Percentiles rank a stretch among this genome's conserved stretches.
Evolutionary conservation across 1,140 invertebrate species (phyloP).

Genomic region (Lordiphosa mommai): DNA sequence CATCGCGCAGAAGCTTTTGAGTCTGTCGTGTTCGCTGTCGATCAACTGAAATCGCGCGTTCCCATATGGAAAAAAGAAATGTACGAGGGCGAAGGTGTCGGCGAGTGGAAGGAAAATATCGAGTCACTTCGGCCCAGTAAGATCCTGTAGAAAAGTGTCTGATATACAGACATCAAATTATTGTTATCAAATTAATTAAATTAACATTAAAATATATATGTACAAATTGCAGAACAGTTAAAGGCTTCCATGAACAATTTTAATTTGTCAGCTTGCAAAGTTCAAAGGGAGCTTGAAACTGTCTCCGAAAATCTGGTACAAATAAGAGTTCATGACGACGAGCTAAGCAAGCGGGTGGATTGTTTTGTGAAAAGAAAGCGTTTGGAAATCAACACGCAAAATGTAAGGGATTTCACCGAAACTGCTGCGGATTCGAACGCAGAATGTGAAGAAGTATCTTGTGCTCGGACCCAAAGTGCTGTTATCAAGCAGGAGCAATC

Average conservation of each 20-base stretch:
- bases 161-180: conserved; percentile 11
- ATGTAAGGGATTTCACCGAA: conserved; percentile 84
- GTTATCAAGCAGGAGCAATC: conserved; percentile 84
- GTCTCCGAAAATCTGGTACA: conserved; percentile 81
- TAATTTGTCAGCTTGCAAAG: conserved; percentile 56
- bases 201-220: conserved; percentile 21
- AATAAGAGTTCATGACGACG: conserved; percentile 81
- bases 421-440: conserved; percentile 16
- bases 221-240: conserved; percentile 14
- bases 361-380: conserved; percentile 84
- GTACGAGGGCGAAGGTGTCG: conserved; percentile 83
- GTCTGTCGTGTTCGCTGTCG: conserved; percentile 91
- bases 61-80: conserved; percentile 99
- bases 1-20: conserved; percentile 91
- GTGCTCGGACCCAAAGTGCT: conserved; percentile 85
- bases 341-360: conserved; percentile 82
- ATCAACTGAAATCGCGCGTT: conserved; percentile 91
- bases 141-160: conserved; percentile 16
- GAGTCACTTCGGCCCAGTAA: conserved; percentile 86
- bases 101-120: conserved; percentile 88
- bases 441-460: conserved; percentile 76
- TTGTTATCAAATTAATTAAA: conserved; percentile 1
- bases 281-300: conserved; percentile 57
- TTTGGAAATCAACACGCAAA: conserved; percentile 83
- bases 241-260: conserved; percentile 25